These are phyloP conservation scores for Micronycteris hirsuta DNA, from an alignment of 2,113 vertebrate genomes.

Conservation along the genomic window DNA sequence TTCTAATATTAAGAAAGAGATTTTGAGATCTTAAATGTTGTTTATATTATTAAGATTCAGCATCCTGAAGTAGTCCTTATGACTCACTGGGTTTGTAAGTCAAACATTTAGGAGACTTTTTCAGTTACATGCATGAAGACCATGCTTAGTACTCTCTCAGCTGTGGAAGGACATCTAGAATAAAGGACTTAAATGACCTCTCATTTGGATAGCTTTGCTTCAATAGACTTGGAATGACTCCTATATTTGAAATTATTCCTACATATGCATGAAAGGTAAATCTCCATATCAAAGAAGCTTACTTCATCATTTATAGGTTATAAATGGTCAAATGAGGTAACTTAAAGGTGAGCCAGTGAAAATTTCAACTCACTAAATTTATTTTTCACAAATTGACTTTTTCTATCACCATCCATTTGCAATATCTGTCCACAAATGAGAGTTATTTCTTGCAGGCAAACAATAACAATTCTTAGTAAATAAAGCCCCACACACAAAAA, in stretches of 20 bases:
- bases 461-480: slow-evolving; percentile 16
- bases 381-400: not conserved
- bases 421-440: not conserved
- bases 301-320: not conserved
- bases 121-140: not conserved
- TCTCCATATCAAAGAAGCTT: not conserved
- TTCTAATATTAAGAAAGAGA: not conserved
- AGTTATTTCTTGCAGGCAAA: slow-evolving; percentile 8
- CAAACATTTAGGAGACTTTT: not conserved
- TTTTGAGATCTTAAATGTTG: not conserved
- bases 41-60: not conserved
- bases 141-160: not conserved
- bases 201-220: not conserved
- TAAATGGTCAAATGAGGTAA: not conserved
- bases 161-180: not conserved
- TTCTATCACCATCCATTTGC: not conserved
- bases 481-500: not conserved
- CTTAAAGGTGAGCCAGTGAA: not conserved
- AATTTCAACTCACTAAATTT: not conserved
- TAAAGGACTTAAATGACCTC: not conserved
- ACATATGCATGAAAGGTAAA: not conserved
- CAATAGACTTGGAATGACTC: not conserved
- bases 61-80: not conserved
- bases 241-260: not conserved
- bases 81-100: not conserved